Percentiles rank a stretch among this genome's conserved stretches.
These are phyloP conservation scores for Drosophila sordidula DNA, from an alignment of 2,888 invertebrate genomes.

Conservation along the genomic window DNA sequence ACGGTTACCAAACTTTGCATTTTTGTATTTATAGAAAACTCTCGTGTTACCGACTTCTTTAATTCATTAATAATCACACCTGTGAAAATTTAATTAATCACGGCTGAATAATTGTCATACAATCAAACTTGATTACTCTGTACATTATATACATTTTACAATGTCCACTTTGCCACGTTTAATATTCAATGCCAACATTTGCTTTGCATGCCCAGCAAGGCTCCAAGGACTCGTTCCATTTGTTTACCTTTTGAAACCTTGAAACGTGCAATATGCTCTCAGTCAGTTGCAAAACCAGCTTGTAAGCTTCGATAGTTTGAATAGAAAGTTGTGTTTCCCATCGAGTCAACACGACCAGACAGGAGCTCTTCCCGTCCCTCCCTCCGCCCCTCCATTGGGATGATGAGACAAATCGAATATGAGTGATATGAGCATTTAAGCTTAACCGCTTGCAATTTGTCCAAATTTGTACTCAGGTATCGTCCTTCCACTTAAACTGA, in stretches of 20 bases:
- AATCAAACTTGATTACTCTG: background rate
- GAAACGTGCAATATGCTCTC: background rate
- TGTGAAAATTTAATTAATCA: background rate
- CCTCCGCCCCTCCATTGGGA: background rate
- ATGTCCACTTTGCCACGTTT: background rate
- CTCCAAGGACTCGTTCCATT: background rate
- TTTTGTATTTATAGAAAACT: conserved; percentile 6
- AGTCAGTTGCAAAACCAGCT: background rate
- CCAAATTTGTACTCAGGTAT: conserved; percentile 4
- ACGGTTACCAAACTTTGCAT: conserved; percentile 14
- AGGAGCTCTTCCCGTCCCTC: background rate
- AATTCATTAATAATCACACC: conserved; percentile 17
- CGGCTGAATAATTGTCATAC: background rate
- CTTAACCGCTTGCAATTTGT: background rate
- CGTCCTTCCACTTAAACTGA: conserved; percentile 7
- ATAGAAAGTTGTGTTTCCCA: background rate
- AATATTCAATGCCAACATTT: background rate
- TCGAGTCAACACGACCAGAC: background rate
- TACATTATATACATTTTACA: no score
- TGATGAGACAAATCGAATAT: background rate
- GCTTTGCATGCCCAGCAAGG: background rate
- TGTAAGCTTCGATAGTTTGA: conserved; percentile 1
- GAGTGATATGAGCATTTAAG: background rate
- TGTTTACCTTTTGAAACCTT: background rate
- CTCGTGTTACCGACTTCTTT: conserved; percentile 5